These are phyloP conservation scores for Scalopus aquaticus DNA, from an alignment of 2,113 vertebrate species.

Conservation along the genomic window DNA sequence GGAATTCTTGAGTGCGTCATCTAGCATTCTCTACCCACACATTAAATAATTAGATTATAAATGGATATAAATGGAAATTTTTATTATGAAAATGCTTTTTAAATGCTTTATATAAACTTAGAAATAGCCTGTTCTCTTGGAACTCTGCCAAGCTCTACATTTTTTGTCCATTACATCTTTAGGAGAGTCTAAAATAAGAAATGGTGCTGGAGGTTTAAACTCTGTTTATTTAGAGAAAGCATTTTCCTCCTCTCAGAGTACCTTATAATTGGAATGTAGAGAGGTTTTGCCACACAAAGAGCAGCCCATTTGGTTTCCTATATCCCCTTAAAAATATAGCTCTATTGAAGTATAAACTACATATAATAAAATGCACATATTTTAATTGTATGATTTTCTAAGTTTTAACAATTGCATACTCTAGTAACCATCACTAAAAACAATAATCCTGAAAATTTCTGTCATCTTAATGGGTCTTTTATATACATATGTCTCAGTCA, in stretches of 20 bases:
- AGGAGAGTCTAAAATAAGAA: slow-evolving; percentile 74
- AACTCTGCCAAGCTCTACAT: slow-evolving; percentile 60
- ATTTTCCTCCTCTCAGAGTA: slow-evolving; percentile 50
- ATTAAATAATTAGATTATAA: slow-evolving; percentile 64
- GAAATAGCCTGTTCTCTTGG: slow-evolving; percentile 65
- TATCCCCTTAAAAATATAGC: neutral
- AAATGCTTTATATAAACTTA: slow-evolving; percentile 47
- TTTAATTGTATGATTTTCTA: slow-evolving; percentile 4
- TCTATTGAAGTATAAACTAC: neutral
- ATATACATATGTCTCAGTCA: neutral
- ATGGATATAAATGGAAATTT: slow-evolving; percentile 63
- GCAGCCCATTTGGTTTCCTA: too few species aligned
- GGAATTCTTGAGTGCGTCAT: neutral
- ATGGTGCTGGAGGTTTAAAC: slow-evolving; percentile 54
- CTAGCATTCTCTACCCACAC: slow-evolving; percentile 6
- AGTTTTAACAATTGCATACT: slow-evolving; percentile 13
- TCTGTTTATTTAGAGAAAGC: slow-evolving; percentile 63
- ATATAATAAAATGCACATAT: neutral
- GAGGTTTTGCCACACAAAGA: slow-evolving; percentile 8
- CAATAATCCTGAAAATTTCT: neutral
- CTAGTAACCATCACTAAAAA: neutral
- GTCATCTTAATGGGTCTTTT: neutral
- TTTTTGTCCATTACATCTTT: slow-evolving; percentile 71
- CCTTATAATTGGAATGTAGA: slow-evolving; percentile 45
- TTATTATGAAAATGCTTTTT: slow-evolving; percentile 61